Evolutionary conservation across 2,113 vertebrate genomes (phyloP).

Genomic region (Daphoenositta chrysoptera): DNA sequence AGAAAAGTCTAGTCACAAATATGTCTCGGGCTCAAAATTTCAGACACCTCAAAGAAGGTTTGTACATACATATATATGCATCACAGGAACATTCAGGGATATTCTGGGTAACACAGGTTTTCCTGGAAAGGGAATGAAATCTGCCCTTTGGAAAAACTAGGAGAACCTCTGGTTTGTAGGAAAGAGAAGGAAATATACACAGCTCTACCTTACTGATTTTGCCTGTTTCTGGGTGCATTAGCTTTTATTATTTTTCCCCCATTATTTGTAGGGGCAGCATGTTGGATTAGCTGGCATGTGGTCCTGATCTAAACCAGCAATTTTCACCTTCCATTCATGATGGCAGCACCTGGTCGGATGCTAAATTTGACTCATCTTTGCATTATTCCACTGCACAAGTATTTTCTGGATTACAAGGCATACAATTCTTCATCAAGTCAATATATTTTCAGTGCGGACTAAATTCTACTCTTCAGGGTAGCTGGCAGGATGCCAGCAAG

Average conservation of each 20-base stretch:
- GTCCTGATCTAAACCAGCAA: not conserved
- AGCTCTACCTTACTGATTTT: not conserved
- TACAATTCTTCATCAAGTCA: not conserved
- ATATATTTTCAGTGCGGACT: not conserved
- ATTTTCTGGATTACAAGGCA: not conserved
- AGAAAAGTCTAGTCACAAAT: not conserved
- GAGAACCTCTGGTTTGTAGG: not conserved
- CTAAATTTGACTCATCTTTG: not conserved
- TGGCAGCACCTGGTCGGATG: accelerated
- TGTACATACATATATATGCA: not conserved
- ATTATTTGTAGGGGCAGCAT: accelerated
- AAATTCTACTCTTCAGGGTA: not conserved
- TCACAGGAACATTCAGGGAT: not conserved
- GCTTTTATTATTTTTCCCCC: not conserved
- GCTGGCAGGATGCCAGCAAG: too few relatives aligned
- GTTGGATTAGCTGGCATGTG: not conserved
- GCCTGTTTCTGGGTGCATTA: not conserved
- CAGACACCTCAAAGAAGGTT: not conserved
- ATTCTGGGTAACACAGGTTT: not conserved
- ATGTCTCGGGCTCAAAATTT: not conserved
- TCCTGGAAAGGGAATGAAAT: not conserved
- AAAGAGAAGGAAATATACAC: not conserved
- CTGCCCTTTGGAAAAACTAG: not conserved
- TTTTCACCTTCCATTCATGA: not conserved
- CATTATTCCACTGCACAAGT: not conserved